Percentiles rank a stretch among this genome's conserved stretches.
Evolutionary conservation across 2,113 vertebrate genomes (phyloP).

Genomic region (Oncorhynchus kisutch): DNA sequence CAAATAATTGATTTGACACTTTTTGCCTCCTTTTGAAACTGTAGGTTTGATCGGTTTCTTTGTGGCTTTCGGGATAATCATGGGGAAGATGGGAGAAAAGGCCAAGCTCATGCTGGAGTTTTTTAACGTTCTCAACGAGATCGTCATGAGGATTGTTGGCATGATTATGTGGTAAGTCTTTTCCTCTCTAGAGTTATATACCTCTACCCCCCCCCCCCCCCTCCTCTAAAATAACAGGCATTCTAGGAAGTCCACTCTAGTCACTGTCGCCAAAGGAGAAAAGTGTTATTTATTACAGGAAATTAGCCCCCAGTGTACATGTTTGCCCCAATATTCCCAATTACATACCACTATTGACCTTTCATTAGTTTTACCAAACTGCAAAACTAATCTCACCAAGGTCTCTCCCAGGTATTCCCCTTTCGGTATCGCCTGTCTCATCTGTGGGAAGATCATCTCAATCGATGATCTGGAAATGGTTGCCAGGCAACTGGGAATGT

Average conservation of each 20-base stretch:
- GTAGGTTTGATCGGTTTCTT: slow-evolving; percentile 97
- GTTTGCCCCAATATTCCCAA: too few relatives aligned
- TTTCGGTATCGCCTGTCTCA: slow-evolving; percentile 93
- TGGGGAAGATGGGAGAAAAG: slow-evolving; percentile 98
- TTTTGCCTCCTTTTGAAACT: neutral
- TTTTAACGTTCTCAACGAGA: slow-evolving; percentile 97
- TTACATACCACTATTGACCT: too few relatives aligned
- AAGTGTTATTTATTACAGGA: too few relatives aligned
- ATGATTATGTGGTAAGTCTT: slow-evolving; percentile 97
- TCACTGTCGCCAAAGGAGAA: too few relatives aligned
- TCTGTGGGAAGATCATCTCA: slow-evolving; percentile 98
- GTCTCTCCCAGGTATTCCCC: slow-evolving; percentile 88
- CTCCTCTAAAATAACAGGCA: neutral
- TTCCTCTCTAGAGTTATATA: neutral
- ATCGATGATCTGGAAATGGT: slow-evolving; percentile 95
- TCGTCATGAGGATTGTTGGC: slow-evolving; percentile 93
- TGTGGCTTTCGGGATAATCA: slow-evolving; percentile 94
- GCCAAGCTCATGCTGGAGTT: slow-evolving; percentile 98
- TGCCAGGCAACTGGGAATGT: slow-evolving; percentile 95
- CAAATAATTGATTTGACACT: too few relatives aligned
- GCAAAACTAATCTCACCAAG: too few relatives aligned
- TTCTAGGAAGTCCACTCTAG: too few relatives aligned
- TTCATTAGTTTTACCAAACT: too few relatives aligned
- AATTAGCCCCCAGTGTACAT: too few relatives aligned
- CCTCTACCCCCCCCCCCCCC: neutral